A percentile compares a stretch with the other conserved stretches of the same genome.
Evolutionary conservation across 2,797 vertebrate species (phyloP).

Genomic region (Sphenodon punctatus): DNA sequence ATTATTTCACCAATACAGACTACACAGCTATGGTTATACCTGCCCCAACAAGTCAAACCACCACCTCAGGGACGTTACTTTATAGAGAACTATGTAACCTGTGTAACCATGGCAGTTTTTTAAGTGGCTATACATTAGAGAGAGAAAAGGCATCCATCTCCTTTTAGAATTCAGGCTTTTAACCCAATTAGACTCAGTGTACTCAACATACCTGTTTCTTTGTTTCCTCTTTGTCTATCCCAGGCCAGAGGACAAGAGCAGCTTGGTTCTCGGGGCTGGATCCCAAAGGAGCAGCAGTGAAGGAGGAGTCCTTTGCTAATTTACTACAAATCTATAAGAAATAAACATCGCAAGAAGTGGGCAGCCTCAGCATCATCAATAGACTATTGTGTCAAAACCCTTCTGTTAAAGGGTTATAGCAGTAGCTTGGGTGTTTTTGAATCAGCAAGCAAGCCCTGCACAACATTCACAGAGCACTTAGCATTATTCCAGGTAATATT

Average conservation of each 20-base stretch:
- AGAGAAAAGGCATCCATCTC: rapidly evolving
- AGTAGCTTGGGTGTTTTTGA: background rate
- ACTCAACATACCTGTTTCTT: constrained; percentile 81
- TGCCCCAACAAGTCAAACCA: background rate
- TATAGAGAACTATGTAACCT: background rate
- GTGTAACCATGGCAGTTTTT: too few species aligned
- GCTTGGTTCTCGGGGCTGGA: constrained; percentile 27
- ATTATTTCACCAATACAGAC: background rate
- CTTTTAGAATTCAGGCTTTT: rapidly evolving
- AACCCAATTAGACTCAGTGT: background rate
- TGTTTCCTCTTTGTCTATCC: constrained; percentile 79
- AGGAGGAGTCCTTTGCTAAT: background rate
- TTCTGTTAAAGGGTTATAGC: background rate
- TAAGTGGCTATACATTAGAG: too few species aligned
- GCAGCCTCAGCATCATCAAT: background rate
- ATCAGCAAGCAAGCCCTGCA: background rate
- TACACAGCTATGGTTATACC: background rate
- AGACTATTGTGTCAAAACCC: background rate
- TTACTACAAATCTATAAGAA: constrained; percentile 66
- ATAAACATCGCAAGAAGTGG: background rate
- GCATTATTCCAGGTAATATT: background rate
- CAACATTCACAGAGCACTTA: background rate
- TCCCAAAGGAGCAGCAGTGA: background rate
- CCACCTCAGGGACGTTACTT: background rate
- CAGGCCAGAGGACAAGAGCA: constrained; percentile 73